Evolutionary conservation across 2,888 invertebrate species (phyloP).

Genomic region (Dinocampus coccinellae): DNA sequence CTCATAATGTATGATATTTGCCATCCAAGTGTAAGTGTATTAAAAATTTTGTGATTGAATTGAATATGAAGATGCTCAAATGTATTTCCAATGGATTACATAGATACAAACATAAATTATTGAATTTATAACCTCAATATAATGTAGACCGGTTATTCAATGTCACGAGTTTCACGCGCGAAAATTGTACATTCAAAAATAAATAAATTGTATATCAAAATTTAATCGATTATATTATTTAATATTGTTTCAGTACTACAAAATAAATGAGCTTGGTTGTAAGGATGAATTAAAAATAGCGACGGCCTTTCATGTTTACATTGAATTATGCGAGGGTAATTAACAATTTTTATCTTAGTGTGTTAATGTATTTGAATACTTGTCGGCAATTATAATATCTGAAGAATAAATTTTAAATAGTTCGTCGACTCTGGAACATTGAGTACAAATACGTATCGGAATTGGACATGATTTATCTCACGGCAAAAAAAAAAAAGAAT

Average conservation of each 20-base stretch:
- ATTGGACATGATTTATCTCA: slow-evolving; percentile 67
- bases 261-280: slow-evolving; percentile 69
- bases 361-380: too few species aligned
- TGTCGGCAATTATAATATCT: not conserved
- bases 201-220: not conserved
- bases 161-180: not conserved
- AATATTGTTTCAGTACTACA: slow-evolving; percentile 63
- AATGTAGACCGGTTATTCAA: too few species aligned
- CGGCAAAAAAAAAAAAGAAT: slow-evolving; percentile 65
- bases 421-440: slow-evolving; percentile 69
- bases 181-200: not conserved
- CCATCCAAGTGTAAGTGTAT: slow-evolving; percentile 60
- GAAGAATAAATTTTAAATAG: slow-evolving; percentile 55
- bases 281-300: slow-evolving; percentile 68
- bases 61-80: not conserved
- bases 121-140: too few species aligned
- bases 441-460: slow-evolving; percentile 67
- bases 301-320: slow-evolving; percentile 71
- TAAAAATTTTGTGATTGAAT: not conserved
- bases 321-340: slow-evolving; percentile 73
- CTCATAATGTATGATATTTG: slow-evolving; percentile 58
- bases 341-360: too few species aligned
- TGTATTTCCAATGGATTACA: not conserved
- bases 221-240: slow-evolving; percentile 18
- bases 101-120: too few species aligned